A percentile compares a stretch with the other conserved stretches of the same genome.
These are phyloP conservation scores for Steinernema carpocapsae DNA, from an alignment of 2,888 invertebrate genomes.

Conservation along the genomic window DNA sequence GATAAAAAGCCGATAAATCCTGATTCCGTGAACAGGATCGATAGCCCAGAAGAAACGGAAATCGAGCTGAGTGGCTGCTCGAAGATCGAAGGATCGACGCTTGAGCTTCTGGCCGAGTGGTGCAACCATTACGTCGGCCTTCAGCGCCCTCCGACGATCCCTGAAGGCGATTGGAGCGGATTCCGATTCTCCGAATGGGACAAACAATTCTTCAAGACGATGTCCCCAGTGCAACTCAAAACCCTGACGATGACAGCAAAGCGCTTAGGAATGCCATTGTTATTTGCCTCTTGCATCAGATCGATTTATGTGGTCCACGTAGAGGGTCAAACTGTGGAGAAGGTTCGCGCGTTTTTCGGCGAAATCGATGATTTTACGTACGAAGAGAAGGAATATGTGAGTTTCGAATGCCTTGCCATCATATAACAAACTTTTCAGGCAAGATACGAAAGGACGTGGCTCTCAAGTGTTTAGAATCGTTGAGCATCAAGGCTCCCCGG, in stretches of 20 bases:
- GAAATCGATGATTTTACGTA: slow-evolving; percentile 18
- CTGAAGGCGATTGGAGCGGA: slow-evolving; percentile 15
- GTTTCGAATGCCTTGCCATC: neutral
- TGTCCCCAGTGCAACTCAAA: neutral
- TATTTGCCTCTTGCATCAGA: neutral
- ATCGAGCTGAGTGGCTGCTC: neutral
- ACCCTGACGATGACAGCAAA: slow-evolving; percentile 6
- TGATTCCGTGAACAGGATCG: neutral
- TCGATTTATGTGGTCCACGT: neutral
- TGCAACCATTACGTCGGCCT: neutral
- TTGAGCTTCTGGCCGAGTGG: slow-evolving; percentile 8
- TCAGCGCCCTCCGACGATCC: neutral
- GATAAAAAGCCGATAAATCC: neutral
- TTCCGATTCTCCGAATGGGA: slow-evolving; percentile 2
- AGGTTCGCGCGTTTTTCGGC: slow-evolving; percentile 15
- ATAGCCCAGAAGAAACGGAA: neutral
- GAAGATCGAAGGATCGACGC: slow-evolving; percentile 7
- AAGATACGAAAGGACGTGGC: slow-evolving; percentile 19
- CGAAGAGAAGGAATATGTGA: slow-evolving; percentile 29
- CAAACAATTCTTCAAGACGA: neutral
- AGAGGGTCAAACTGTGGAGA: slow-evolving; percentile 21
- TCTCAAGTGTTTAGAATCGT: neutral
- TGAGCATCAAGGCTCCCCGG: no score
- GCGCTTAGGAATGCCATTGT: neutral
- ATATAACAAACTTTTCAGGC: neutral